Evolutionary conservation across 2,888 invertebrate genomes (phyloP), one percentile per base, ranked within the genome.

Genomic region (Idaea dimidiata): DNA sequence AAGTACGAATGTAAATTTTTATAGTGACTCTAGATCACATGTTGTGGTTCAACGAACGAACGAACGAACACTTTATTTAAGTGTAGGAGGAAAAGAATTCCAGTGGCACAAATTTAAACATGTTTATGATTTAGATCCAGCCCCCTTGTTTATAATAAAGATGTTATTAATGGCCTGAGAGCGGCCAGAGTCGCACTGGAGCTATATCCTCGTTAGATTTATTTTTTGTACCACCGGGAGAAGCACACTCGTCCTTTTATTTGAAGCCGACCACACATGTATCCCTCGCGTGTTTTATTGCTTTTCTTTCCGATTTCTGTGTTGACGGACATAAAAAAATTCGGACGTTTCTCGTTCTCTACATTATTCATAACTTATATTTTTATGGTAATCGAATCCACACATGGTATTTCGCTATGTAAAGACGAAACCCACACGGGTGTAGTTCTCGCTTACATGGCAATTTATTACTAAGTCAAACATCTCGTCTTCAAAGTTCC

Each of bases 111-210:
- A 67, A 69, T 67, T 84, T 83, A 84, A 86, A 80, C 76, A 81
- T 86, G 87, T 88, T 89, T 89, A 89, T 87, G 87, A 89, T 89
- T 87, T 81, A 86, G 84, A 80, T 43, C 43, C 79, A 71, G 81
- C 80, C 61, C 65, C 80, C 73, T 80, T 88, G 88, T 89, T 89
- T 89, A 90, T 88, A 89, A 88, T 89, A 89, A 88, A 88, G 81
- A 80, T 68, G 77, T 84, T 86, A 91, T 90, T 88, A 87, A 90
- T 89, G 88, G 80, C 72, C 72, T 74, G 79, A 73, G 77, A 71
- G 79, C 75, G 76, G 78, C 72, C 75, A 75, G 80, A 78, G 77
- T 76, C 79, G 71, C 75, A 72, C 80, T 80, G 80, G 79, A 74
- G 81, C 80, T 56, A 56, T 56, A 83, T 84, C 81, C 84, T 87